Base-by-base conservation (phyloP, 2,888 invertebrate genomes). In the Eupithecia dodoneata region DNA sequence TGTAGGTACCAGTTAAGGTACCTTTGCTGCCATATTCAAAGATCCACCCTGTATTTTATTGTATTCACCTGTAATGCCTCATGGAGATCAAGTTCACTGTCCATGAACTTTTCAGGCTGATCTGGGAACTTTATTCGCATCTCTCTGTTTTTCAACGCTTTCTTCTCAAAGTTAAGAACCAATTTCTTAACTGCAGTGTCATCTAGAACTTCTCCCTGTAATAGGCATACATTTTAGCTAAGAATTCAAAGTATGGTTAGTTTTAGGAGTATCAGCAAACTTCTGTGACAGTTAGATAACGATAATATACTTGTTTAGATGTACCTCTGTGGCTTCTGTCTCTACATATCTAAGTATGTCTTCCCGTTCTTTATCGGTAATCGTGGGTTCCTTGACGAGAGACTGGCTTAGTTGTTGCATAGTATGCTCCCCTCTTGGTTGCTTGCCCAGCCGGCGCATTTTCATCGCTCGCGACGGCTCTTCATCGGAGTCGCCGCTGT, bases 71-170 rank as follows among this genome's bases (percentile, higher is more conserved):
- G 98, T 81, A 99, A 96, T 6, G 97, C 97, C 86, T 98, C 98
- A 92, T 99, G 98, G 78, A 99, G 93, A 90, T 99, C 99, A 63
- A 99, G 96, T 94, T 99, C 99, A 78, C 99, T 99, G 85, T 99
- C 97, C 97, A 99, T 99, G 90, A 99, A 99, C 96, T 99, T 99
- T 90, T 99, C 99, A 9, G 99, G 98, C 86, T 97, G 97, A 89
- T 99, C 99, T 0, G 99, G 98, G 92, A 99, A 99, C 92, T 99
- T 99, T 15, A 99, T 99, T 81, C 99, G 96, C 98, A 99, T 98
- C 93, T 99, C 99, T 89, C 99, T 98, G 91, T 99, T 99, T 88
- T 97, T 98, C 10, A 99, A 95, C 72, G 98, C 97, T 87, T 98
- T 96, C 90, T 99, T 99, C 88, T 99, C 99, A 95, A 99, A 99